Conservation (phyloP, 2,113 vertebrate genomes). For the Platysternon megacephalum region DNA sequence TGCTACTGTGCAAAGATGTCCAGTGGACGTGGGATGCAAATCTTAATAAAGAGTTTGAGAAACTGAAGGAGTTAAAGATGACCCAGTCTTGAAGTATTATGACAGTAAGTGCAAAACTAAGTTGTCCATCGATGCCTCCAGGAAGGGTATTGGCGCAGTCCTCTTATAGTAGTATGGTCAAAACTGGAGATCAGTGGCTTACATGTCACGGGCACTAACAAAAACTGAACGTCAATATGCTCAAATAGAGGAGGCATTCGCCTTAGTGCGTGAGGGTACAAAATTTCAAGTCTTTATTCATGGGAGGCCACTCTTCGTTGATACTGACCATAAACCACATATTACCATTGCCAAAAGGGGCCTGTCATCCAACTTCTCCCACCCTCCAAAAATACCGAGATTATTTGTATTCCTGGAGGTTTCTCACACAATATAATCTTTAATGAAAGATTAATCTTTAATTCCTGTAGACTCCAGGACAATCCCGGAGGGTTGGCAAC, state of each 20-base stretch:
- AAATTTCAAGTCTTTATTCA: constrained; percentile 50
- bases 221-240: not conserved
- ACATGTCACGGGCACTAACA: not conserved
- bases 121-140: not conserved
- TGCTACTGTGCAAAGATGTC: not conserved
- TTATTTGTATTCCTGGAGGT: not conserved
- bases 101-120: not conserved
- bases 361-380: constrained; percentile 23
- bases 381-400: constrained; percentile 50
- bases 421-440: too few relatives aligned
- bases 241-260: constrained; percentile 22
- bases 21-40: not conserved
- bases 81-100: not conserved
- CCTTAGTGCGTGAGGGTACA: constrained; percentile 35
- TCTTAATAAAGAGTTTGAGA: not conserved
- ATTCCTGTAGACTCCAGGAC: too few relatives aligned
- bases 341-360: constrained; percentile 57
- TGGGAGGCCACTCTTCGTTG: constrained; percentile 55
- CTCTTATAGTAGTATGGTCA: not conserved
- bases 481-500: too few relatives aligned
- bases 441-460: too few relatives aligned
- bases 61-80: not conserved
- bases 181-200: not conserved
- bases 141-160: not conserved
- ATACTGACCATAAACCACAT: constrained; percentile 67